Conservation (phyloP, 2,797 vertebrate species). For the Myripristis murdjan region DNA sequence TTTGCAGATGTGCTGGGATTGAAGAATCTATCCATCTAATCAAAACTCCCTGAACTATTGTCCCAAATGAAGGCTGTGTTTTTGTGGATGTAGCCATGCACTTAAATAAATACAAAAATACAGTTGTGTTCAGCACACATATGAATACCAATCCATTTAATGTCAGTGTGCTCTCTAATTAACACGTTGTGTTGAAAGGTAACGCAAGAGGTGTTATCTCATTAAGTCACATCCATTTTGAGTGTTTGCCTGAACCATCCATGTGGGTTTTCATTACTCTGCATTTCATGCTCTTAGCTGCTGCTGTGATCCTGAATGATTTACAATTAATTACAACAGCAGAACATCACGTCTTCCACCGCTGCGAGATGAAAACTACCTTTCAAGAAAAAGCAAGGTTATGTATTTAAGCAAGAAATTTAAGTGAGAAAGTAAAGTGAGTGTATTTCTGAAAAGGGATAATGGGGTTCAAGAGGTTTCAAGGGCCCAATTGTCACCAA, state of each 20-base stretch:
- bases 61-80: too few relatives aligned
- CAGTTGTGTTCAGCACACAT: neutral
- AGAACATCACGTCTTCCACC: neutral
- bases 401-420: too few relatives aligned
- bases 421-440: neutral
- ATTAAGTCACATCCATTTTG: constrained; percentile 8
- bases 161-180: constrained; percentile 7
- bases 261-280: constrained; percentile 1
- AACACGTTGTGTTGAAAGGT: constrained; percentile 11
- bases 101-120: constrained; percentile 17
- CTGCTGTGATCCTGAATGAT: neutral
- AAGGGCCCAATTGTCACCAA: neutral
- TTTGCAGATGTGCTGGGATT: neutral
- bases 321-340: neutral
- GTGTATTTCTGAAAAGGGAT: neutral
- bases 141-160: constrained; percentile 5
- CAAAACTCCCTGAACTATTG: too few relatives aligned
- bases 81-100: constrained; percentile 24
- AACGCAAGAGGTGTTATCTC: constrained; percentile 7
- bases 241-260: neutral
- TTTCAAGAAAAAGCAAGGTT: too few relatives aligned
- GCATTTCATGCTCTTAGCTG: constrained; percentile 7
- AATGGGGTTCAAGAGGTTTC: neutral
- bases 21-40: neutral
- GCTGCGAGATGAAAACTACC: too few relatives aligned